phyloP scores from a whole-genome alignment of 1,140 invertebrate species.

The Campoletis sonorensis region DNA sequence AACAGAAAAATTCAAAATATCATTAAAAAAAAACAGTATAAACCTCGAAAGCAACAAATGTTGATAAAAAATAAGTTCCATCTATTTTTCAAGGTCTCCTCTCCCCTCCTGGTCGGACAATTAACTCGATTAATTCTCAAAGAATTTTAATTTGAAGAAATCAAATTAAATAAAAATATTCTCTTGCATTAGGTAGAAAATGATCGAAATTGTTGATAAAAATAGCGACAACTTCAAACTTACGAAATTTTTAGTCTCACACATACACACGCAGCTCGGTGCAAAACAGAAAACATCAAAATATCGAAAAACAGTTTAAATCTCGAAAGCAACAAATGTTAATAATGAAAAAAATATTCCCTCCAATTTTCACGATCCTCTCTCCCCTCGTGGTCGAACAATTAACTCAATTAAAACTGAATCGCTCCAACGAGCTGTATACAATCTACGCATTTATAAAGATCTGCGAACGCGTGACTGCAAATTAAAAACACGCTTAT shows the following conservation, averaged over 20 bases:
- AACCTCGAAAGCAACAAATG: background rate
- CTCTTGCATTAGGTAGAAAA: too few relatives aligned
- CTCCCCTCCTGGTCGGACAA: background rate
- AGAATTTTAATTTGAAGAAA: too few relatives aligned
- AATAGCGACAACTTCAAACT: too few relatives aligned
- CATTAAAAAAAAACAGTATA: too few relatives aligned
- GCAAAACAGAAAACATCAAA: too few relatives aligned
- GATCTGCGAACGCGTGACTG: background rate
- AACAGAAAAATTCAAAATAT: too few relatives aligned
- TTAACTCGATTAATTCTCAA: constrained; percentile 14
- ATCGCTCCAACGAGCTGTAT: constrained; percentile 6
- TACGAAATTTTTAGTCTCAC: too few relatives aligned
- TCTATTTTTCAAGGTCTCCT: background rate
- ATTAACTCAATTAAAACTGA: constrained; percentile 4
- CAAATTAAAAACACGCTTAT: background rate
- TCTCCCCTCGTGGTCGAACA: background rate
- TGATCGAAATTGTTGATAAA: too few relatives aligned
- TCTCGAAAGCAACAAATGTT: background rate
- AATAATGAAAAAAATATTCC: background rate
- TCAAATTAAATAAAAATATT: too few relatives aligned
- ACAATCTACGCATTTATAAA: background rate
- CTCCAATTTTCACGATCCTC: background rate
- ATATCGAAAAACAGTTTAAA: too few relatives aligned
- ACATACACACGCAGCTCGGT: too few relatives aligned
- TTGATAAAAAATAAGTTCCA: background rate